A percentile compares a stretch with the other conserved stretches of the same genome.
phyloP scores from a whole-genome alignment of 2,113 vertebrate genomes.

The Sphyrna mokarran region DNA sequence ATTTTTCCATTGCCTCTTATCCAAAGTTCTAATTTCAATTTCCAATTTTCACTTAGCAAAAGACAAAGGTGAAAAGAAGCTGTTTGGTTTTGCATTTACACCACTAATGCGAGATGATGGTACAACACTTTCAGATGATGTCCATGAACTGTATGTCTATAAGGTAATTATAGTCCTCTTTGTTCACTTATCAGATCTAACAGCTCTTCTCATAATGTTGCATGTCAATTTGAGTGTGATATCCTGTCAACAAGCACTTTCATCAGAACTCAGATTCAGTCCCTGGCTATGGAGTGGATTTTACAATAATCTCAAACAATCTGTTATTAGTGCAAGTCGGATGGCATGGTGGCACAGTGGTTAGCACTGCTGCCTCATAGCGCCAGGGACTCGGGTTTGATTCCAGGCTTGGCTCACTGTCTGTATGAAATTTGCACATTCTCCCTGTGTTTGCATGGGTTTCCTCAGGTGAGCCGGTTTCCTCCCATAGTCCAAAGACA shows the following conservation, averaged over 20 bases:
- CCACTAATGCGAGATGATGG: slow-evolving; percentile 94
- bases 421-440: too few species aligned
- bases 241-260: neutral
- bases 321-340: neutral
- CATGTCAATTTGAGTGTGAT: neutral
- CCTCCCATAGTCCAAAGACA: too few species aligned
- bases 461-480: too few species aligned
- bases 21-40: neutral
- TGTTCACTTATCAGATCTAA: neutral
- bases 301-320: neutral
- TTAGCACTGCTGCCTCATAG: too few species aligned
- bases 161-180: slow-evolving; percentile 61
- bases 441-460: too few species aligned
- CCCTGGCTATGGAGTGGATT: neutral
- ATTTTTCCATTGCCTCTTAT: neutral
- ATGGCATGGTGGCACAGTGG: too few species aligned
- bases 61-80: slow-evolving; percentile 93
- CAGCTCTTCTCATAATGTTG: neutral
- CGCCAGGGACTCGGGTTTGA: too few species aligned
- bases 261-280: neutral
- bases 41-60: slow-evolving; percentile 66
- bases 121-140: slow-evolving; percentile 86
- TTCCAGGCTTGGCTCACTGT: too few species aligned
- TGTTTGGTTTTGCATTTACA: slow-evolving; percentile 92
- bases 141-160: slow-evolving; percentile 90